Evolutionary conservation across 2,888 invertebrate species (phyloP), one percentile per base, ranked within the genome.

Genomic region (Idaea biselata): DNA sequence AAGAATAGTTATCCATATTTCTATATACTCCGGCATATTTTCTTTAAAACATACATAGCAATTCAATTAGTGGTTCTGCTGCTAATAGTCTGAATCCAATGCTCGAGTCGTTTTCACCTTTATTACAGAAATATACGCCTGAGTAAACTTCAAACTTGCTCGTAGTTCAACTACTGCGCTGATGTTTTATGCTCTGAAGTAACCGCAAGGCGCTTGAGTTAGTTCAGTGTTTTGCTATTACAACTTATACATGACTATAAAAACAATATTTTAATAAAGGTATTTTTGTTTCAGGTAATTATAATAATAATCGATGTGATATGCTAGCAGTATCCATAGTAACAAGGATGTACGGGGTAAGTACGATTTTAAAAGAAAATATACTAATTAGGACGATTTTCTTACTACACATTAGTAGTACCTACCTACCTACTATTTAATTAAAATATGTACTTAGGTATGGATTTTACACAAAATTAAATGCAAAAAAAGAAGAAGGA

Each of bases 151-250:
- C 14, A 44, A 44, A 44, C 44, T 44, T 44, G 44, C 14, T 11
- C 11, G 44, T 68, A 16, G 33, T 25, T 25, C 8, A 0, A 62
- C 18, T 14, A 16, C 33, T 55, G 58, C 62, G 58, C 18, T 17
- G 57, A 60, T 58, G 67, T 58, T 54, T 60, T 57, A 76, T 82
- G 82, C 82, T 73, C 59, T 63, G 33, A 71, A 65, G 64, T 72
- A 75, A 75, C 63, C 11, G 44, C 32, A 69, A 84, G 84, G 84
- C 81, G 79, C 70, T 69, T 58, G 54, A 60, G 60, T 60, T 64
- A 25, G 17, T 63, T 62, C 53, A 6, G 59, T 32, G 18, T 7
- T 11, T 18, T 58, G 59, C 59, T 64, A 18, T 44, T 44, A 14
- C 14, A 14, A 14, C n/a, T 44, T 44, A 1, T 33, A 33, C 33